These are phyloP conservation scores for Sarcophaga subvicina DNA, from an alignment of 2,888 invertebrate species.

Conservation along the genomic window DNA sequence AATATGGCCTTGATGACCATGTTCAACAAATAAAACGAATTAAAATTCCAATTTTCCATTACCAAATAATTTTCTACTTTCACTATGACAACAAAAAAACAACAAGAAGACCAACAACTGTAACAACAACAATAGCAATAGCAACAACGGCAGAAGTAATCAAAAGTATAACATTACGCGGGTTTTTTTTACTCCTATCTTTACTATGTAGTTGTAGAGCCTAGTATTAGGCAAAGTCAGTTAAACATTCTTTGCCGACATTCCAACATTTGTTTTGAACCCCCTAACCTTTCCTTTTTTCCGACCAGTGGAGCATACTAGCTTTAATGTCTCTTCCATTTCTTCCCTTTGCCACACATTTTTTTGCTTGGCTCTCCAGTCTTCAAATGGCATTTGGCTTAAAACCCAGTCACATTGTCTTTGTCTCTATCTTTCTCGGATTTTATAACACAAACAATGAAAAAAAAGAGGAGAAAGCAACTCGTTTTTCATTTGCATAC, in stretches of 20 bases:
- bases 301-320: not conserved
- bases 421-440: slow-evolving; percentile 32
- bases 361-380: slow-evolving; percentile 16
- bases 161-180: slow-evolving; percentile 42
- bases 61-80: slow-evolving; percentile 59
- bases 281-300: not conserved
- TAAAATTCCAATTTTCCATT: slow-evolving; percentile 71
- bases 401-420: slow-evolving; percentile 29
- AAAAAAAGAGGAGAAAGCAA: slow-evolving; percentile 1
- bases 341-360: slow-evolving; percentile 11
- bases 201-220: not conserved
- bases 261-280: slow-evolving; percentile 13
- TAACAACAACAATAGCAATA: slow-evolving; percentile 19
- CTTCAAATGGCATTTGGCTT: slow-evolving; percentile 4
- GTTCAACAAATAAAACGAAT: slow-evolving; percentile 71
- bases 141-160: slow-evolving; percentile 22
- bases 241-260: slow-evolving; percentile 38
- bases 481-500: slow-evolving; percentile 63
- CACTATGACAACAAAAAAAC: slow-evolving; percentile 7
- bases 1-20: slow-evolving; percentile 66
- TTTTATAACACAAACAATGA: not conserved
- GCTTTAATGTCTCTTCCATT: slow-evolving; percentile 43
- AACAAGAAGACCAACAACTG: not conserved
- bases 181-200: not conserved
- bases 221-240: slow-evolving; percentile 45